Base-by-base conservation (phyloP, 2,888 invertebrate species). In the Muscina levida region DNA sequence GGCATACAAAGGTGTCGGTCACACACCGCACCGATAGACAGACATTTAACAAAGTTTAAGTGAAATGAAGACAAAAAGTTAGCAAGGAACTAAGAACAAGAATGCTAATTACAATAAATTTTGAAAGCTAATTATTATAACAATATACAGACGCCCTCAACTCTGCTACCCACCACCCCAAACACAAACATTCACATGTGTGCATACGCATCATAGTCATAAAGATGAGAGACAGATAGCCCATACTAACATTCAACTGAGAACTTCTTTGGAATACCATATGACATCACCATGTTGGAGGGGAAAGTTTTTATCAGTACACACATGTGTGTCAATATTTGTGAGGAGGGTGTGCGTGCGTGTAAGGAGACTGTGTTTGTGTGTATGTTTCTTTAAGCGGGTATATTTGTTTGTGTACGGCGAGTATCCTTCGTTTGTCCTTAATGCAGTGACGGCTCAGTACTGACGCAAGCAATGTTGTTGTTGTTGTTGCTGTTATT, bases 101-200 rank as follows among this genome's bases (percentile, higher is more conserved):
- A 19, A 62, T 39, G 39, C 68, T 68, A 75, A 75, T 75, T 75
- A 68, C 26, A 75, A 75, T 72, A 70, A 73, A 73, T 78, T 68
- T 62, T 22, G 62, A 56, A 73, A 78, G 44, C 11, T 53, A 78
- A 68, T 73, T 56, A 72, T 31, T 37, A 59, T 46, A 67, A 48
- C 10, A 53, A 44, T 10, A 17, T 31, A 42, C 59, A 56, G 24
- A 42, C 37, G 53, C 24, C 6, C 3, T n/a, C n/a, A 4, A 44
- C 10, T 10, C 13, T n/a, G n/a, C n/a, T 10, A 53, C 1, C 13
- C 24, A 53, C 48, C 15, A 11, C n/a, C n/a, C n/a, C 51, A 44
- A 2, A 44, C 13, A 44, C 44, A n/a, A 44, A n/a, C 44, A 44
- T n/a, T 8, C 44, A 44, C n/a, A 44, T n/a, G n/a, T n/a, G n/a